Evolutionary conservation across 2,797 vertebrate genomes (phyloP).

Genomic region (Protonibea diacanthus): DNA sequence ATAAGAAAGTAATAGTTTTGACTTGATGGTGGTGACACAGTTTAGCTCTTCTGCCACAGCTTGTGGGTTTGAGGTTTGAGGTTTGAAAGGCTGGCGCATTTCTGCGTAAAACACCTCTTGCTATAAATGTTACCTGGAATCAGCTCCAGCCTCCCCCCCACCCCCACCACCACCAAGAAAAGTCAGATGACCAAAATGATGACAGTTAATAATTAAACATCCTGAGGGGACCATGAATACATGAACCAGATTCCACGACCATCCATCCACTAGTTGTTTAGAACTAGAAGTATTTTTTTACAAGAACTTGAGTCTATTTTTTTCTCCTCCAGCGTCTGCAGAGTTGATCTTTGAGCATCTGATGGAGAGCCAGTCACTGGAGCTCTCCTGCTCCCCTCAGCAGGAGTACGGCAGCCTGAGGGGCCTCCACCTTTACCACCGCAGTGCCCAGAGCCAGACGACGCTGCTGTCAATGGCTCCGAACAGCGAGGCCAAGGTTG

Average conservation of each 20-base stretch:
- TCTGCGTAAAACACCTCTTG: not conserved
- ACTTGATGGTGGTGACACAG: too few relatives aligned
- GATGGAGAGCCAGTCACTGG: constrained; percentile 61
- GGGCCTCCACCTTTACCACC: constrained; percentile 71
- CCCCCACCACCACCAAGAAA: too few relatives aligned
- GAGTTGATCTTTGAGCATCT: constrained; percentile 62
- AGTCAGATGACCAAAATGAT: not conserved
- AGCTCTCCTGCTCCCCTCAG: constrained; percentile 62
- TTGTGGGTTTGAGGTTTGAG: too few relatives aligned
- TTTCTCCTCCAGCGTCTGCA: constrained; percentile 56
- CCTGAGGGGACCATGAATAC: too few relatives aligned
- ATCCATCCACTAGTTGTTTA: not conserved
- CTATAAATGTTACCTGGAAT: not conserved
- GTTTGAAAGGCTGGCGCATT: too few relatives aligned
- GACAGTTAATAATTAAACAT: not conserved
- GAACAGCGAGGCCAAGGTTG: constrained; percentile 12
- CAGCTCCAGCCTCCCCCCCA: not conserved
- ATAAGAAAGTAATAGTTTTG: too few relatives aligned
- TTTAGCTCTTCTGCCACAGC: too few relatives aligned
- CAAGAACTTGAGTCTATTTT: not conserved
- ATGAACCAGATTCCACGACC: not conserved
- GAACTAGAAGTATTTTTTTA: not conserved
- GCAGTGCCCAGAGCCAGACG: constrained; percentile 51
- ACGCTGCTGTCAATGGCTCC: constrained; percentile 67
- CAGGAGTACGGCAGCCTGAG: constrained; percentile 16